phyloP scores from a whole-genome alignment of 2,797 vertebrate genomes.

The Craterocephalus amniculus region DNA sequence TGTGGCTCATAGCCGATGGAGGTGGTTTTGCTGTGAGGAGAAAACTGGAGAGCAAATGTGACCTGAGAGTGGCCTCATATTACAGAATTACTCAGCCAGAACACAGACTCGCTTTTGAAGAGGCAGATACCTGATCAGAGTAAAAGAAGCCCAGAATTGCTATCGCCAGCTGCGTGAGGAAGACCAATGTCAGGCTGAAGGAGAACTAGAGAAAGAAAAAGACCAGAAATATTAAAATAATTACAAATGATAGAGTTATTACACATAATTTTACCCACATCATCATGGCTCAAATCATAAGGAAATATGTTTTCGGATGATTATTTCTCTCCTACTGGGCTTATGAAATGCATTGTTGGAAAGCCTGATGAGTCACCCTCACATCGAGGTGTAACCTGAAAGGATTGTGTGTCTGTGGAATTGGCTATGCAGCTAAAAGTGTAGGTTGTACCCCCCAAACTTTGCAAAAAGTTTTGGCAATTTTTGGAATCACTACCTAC shows the following conservation, averaged over 20 bases:
- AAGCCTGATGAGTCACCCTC: no score
- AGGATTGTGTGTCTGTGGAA: no score
- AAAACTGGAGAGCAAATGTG: slow-evolving; percentile 21
- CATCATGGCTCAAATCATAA: no score
- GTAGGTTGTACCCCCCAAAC: no score
- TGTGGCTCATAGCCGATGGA: slow-evolving; percentile 9
- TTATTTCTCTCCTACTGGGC: no score
- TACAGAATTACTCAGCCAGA: neutral
- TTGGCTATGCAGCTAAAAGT: no score
- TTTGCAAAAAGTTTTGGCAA: no score
- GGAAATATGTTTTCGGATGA: no score
- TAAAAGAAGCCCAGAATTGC: slow-evolving; percentile 84
- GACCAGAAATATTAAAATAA: slow-evolving; percentile 1
- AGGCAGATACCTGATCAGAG: slow-evolving; percentile 79
- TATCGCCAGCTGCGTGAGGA: slow-evolving; percentile 81
- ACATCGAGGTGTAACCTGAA: no score
- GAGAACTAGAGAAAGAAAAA: slow-evolving; percentile 75
- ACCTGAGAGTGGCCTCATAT: slow-evolving; percentile 17
- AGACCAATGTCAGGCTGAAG: slow-evolving; percentile 82
- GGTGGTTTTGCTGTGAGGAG: neutral
- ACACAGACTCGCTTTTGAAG: neutral
- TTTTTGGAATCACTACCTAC: no score
- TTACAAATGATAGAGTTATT: slow-evolving; percentile 25
- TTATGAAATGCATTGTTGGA: no score
- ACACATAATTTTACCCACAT: slow-evolving; percentile 8